A percentile compares a stretch with the other conserved stretches of the same genome.
Conservation (phyloP, 2,888 invertebrate genomes). For the Apantesis nais region DNA sequence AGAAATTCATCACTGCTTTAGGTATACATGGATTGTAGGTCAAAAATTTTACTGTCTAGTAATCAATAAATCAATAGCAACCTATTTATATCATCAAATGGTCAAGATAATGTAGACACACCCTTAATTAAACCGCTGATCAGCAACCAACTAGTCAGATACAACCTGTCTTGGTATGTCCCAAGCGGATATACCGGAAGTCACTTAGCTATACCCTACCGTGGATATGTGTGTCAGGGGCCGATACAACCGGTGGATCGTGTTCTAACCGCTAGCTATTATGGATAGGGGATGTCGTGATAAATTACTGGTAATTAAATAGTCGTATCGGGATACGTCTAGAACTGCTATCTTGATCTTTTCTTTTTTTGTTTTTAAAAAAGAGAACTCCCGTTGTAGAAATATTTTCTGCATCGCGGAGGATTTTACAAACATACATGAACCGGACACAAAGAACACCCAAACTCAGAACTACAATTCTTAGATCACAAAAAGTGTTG, state of each 20-base stretch:
- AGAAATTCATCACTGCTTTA: not conserved
- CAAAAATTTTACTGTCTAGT: not conserved
- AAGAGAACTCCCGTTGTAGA: too few relatives aligned
- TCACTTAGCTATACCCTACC: slow-evolving; percentile 22
- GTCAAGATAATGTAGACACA: not conserved
- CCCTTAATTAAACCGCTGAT: not conserved
- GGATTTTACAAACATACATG: too few relatives aligned
- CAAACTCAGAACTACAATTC: too few relatives aligned
- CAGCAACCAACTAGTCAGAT: not conserved
- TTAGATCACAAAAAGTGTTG: too few relatives aligned
- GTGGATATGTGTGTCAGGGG: slow-evolving; percentile 52
- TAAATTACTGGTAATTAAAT: slow-evolving; percentile 46
- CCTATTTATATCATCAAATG: not conserved
- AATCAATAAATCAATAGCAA: not conserved
- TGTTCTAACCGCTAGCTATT: not conserved
- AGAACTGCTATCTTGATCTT: not conserved
- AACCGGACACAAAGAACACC: too few relatives aligned
- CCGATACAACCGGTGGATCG: slow-evolving; percentile 9
- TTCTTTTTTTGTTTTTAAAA: too few relatives aligned
- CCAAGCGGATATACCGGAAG: slow-evolving; percentile 21
- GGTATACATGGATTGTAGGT: not conserved
- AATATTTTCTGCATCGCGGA: too few relatives aligned
- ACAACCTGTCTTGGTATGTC: not conserved
- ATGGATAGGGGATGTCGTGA: slow-evolving; percentile 11
- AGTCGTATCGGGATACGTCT: not conserved